phyloP scores from a whole-genome alignment of 2,888 invertebrate genomes.

The Teleiodes luculella region DNA sequence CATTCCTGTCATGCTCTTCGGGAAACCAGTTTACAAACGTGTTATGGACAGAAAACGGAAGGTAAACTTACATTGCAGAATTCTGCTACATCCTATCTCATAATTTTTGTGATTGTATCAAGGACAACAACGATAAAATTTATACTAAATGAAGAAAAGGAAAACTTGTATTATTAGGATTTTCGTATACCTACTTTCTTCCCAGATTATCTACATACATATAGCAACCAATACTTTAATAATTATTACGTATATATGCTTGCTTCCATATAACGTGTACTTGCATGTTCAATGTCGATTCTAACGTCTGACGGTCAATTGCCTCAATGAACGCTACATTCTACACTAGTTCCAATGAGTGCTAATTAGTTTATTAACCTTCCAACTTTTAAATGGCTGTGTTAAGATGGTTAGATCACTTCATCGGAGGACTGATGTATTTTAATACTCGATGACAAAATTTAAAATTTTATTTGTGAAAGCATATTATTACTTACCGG shows the following conservation, averaged over 20 bases:
- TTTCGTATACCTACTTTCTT: no score
- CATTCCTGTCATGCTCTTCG: conserved; percentile 87
- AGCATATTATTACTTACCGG: no score
- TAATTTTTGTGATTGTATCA: background rate
- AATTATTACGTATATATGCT: no score
- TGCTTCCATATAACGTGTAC: no score
- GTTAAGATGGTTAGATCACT: background rate
- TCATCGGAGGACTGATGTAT: no score
- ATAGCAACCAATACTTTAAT: no score
- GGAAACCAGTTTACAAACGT: conserved; percentile 85
- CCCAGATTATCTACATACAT: no score
- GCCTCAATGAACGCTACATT: background rate
- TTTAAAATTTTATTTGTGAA: no score
- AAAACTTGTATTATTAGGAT: no score
- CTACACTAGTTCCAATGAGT: background rate
- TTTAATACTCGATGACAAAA: no score
- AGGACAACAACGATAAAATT: no score
- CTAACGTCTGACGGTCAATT: background rate
- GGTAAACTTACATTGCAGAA: conserved; percentile 35
- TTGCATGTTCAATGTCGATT: background rate
- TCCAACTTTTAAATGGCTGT: background rate
- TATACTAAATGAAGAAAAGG: no score
- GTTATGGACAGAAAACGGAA: conserved; percentile 60
- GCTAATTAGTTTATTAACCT: conserved; percentile 1
- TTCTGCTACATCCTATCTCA: background rate